A percentile compares a stretch with the other conserved stretches of the same genome.
Evolutionary conservation across 2,888 invertebrate genomes (phyloP).

Genomic region (Acronicta psi): DNA sequence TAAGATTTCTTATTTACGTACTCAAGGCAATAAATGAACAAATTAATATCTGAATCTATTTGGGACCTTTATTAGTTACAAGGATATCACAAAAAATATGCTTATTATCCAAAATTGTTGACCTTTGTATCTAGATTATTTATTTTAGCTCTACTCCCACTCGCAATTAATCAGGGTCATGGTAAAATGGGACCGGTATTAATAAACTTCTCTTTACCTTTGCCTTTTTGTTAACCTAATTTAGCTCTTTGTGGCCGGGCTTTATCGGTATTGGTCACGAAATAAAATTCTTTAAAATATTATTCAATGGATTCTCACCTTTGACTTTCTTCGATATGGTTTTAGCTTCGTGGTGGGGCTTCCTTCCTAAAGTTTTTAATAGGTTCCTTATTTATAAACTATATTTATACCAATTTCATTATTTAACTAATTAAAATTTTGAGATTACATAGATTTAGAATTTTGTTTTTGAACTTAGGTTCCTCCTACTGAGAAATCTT

Average conservation of each 20-base stretch:
- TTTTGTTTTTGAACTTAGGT: background rate
- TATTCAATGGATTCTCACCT: conserved; percentile 58
- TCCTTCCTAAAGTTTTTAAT: conserved; percentile 51
- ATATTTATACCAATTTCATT: conserved; percentile 44
- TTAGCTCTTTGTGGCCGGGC: conserved; percentile 9
- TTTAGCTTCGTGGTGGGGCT: conserved; percentile 49
- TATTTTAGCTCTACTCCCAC: conserved; percentile 22
- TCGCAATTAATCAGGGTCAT: conserved; percentile 13
- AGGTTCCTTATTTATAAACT: conserved; percentile 38
- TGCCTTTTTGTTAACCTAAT: conserved; percentile 26
- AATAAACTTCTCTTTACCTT: conserved; percentile 22
- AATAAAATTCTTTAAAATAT: conserved; percentile 14
- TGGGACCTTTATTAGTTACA: background rate
- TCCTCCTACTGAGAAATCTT: conserved; percentile 39
- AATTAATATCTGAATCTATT: background rate
- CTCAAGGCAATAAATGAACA: conserved; percentile 17
- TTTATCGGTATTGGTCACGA: background rate
- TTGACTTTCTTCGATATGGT: conserved; percentile 64
- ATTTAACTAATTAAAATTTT: conserved; percentile 26
- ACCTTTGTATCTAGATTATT: conserved; percentile 23
- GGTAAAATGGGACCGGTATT: conserved; percentile 13
- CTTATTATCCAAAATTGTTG: conserved; percentile 3
- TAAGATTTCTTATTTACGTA: conserved; percentile 15
- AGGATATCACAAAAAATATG: background rate
- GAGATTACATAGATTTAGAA: background rate